These are phyloP conservation scores for Hypanus sabinus DNA, from an alignment of 2,113 vertebrate species.

Conservation along the genomic window DNA sequence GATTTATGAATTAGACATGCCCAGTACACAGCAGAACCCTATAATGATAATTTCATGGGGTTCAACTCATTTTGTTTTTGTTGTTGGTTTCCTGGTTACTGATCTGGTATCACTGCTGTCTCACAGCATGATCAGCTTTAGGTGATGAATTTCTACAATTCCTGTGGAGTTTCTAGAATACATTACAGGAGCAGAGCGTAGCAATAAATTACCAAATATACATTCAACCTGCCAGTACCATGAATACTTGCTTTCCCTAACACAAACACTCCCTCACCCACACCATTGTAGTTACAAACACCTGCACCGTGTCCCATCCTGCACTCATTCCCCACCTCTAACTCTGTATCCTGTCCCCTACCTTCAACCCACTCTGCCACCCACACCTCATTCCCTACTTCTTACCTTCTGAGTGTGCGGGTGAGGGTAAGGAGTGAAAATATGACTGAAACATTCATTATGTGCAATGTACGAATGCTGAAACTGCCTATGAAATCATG, in stretches of 20 bases:
- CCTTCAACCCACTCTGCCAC: neutral
- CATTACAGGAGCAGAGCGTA: neutral
- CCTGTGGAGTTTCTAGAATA: neutral
- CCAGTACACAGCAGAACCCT: neutral
- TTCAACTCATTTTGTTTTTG: neutral
- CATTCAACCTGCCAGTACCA: neutral
- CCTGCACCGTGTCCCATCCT: neutral
- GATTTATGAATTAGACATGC: neutral
- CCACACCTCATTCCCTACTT: neutral
- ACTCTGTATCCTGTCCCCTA: neutral
- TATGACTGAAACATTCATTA: neutral
- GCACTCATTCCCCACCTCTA: neutral
- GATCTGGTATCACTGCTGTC: neutral
- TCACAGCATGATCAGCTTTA: neutral
- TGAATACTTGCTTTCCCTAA: neutral
- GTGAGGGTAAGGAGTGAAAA: neutral
- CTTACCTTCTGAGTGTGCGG: neutral
- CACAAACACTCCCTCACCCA: no score
- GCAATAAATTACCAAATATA: neutral
- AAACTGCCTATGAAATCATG: neutral
- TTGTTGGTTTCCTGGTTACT: neutral
- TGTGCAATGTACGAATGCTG: neutral
- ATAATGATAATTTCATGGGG: neutral
- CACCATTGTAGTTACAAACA: neutral
- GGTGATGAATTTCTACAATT: slow-evolving; percentile 13